Percentiles rank a stretch among this genome's conserved stretches.
phyloP scores from a whole-genome alignment of 2,113 vertebrate species.

The Callaeas wilsoni region DNA sequence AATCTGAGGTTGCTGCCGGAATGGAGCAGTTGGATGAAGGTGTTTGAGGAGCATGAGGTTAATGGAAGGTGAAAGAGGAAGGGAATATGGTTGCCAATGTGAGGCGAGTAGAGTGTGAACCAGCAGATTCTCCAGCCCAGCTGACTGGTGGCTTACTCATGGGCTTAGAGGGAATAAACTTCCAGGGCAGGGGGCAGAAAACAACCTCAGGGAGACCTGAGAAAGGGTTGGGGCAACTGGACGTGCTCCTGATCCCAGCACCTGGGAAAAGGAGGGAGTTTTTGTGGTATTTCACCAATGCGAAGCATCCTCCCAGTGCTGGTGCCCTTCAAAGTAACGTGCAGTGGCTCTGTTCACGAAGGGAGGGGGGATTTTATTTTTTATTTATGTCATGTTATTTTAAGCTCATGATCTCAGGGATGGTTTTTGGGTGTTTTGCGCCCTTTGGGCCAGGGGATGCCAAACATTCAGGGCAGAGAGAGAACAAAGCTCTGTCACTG shows the following conservation, averaged over 20 bases:
- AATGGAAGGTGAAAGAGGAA: conserved; percentile 46
- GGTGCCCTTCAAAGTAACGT: accelerated
- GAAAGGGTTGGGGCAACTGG: neutral
- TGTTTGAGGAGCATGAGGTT: conserved; percentile 41
- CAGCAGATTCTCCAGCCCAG: neutral
- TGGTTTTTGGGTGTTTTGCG: neutral
- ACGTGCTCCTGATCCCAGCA: neutral
- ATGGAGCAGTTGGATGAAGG: conserved; percentile 2
- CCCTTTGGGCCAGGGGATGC: neutral
- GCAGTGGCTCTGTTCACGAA: accelerated
- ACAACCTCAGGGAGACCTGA: neutral
- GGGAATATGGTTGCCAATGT: neutral
- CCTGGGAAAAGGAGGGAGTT: neutral
- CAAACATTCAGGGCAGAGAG: neutral
- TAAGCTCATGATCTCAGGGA: neutral
- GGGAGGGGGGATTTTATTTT: neutral
- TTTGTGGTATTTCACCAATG: neutral
- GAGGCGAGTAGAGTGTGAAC: neutral
- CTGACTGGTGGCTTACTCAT: accelerated
- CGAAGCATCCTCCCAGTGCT: accelerated
- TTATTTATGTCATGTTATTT: neutral
- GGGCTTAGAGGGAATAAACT: neutral
- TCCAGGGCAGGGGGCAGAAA: neutral
- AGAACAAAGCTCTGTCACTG: neutral
- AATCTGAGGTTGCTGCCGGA: conserved; percentile 24